A percentile compares a stretch with the other conserved stretches of the same genome.
Evolutionary conservation across 2,113 vertebrate genomes (phyloP).

Genomic region (Podarcis cretensis): DNA sequence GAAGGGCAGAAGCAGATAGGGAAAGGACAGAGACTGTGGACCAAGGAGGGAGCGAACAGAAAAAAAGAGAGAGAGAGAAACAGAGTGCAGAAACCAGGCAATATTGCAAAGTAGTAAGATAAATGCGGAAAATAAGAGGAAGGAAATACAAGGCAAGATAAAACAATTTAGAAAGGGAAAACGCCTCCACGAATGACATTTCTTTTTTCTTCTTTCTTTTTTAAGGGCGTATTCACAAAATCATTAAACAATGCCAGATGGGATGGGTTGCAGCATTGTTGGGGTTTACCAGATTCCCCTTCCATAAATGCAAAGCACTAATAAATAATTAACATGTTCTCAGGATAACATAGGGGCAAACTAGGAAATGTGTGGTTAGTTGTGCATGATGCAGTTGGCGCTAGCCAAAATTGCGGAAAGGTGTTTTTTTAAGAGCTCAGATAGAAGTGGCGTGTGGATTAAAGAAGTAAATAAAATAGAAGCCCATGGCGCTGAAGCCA

Average conservation of each 20-base stretch:
- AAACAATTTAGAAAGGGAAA: background rate
- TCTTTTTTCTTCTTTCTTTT: no score
- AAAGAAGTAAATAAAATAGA: background rate
- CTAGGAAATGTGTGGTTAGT: background rate
- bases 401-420: background rate
- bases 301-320: background rate
- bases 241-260: no score
- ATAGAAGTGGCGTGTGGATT: background rate
- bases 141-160: background rate
- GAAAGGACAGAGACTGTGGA: background rate
- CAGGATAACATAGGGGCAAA: background rate
- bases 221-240: background rate
- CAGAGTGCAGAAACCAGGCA: background rate
- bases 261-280: background rate
- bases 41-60: background rate
- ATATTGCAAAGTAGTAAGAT: background rate
- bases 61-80: background rate
- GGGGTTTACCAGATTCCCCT: background rate
- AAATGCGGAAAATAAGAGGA: background rate
- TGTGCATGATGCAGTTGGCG: background rate
- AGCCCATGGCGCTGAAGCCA: background rate
- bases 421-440: background rate
- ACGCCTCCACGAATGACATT: background rate
- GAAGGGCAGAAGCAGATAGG: background rate
- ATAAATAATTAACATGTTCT: background rate